Conservation (phyloP, 2,113 vertebrate species). For the Proterorhinus semilunaris region DNA sequence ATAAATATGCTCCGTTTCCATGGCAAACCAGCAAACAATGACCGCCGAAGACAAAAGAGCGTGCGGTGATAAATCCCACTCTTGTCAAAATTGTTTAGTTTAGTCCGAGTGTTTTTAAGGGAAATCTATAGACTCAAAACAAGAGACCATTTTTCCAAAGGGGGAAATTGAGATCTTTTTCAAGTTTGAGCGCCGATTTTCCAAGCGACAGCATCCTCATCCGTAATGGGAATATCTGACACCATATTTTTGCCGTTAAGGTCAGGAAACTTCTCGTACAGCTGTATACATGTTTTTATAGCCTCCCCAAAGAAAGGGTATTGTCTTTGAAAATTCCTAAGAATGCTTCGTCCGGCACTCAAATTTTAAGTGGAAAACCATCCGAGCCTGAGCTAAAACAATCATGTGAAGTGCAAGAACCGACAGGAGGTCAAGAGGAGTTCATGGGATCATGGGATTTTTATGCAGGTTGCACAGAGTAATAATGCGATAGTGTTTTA, state of each 20-base stretch:
- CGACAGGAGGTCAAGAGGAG: constrained; percentile 51
- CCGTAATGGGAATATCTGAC: constrained; percentile 76
- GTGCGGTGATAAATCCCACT: constrained; percentile 80
- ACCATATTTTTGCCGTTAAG: constrained; percentile 67
- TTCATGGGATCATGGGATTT: constrained; percentile 37
- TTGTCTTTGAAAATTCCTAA: constrained; percentile 72
- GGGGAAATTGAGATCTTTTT: constrained; percentile 72
- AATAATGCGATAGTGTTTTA: no score
- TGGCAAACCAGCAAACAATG: constrained; percentile 81
- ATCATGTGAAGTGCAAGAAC: constrained; percentile 45
- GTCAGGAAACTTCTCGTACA: constrained; percentile 75
- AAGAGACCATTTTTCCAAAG: constrained; percentile 75
- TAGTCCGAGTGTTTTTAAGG: constrained; percentile 74
- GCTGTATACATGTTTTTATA: constrained; percentile 75
- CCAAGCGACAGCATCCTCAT: constrained; percentile 64
- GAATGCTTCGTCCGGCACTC: constrained; percentile 62
- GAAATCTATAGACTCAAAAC: constrained; percentile 77
- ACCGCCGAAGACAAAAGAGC: constrained; percentile 70
- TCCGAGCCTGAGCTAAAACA: constrained; percentile 58
- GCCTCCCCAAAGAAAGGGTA: constrained; percentile 67
- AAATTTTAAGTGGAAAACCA: constrained; percentile 70
- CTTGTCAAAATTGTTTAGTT: constrained; percentile 85
- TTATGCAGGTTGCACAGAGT: not conserved
- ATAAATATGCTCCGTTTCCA: constrained; percentile 85
- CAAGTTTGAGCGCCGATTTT: constrained; percentile 68